Conservation (phyloP, 2,888 invertebrate genomes). For the Sarcophaga caerulescens region DNA sequence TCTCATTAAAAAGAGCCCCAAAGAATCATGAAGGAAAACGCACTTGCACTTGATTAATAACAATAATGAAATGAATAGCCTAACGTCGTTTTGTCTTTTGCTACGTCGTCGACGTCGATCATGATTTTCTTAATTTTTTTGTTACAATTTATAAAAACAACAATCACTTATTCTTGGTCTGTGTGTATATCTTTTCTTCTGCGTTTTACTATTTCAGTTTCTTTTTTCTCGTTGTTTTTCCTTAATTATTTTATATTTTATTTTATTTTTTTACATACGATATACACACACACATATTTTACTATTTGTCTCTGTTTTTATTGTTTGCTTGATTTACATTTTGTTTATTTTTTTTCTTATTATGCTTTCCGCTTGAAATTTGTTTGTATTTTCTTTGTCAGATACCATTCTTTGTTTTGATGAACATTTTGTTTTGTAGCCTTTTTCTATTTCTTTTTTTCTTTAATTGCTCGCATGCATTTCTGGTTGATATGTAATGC, state of each 20-base stretch:
- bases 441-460: background rate
- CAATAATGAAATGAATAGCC: constrained; percentile 5
- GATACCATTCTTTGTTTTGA: constrained; percentile 53
- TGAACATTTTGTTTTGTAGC: constrained; percentile 34
- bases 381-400: constrained; percentile 37
- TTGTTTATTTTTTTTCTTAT: constrained; percentile 34
- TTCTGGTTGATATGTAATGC: background rate
- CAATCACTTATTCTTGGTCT: background rate
- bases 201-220: background rate
- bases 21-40: constrained; percentile 26
- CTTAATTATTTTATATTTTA: constrained; percentile 31
- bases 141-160: constrained; percentile 6
- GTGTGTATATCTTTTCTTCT: constrained; percentile 1
- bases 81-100: constrained; percentile 11
- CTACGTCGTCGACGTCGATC: constrained; percentile 8
- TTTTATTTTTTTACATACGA: no score
- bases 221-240: constrained; percentile 10
- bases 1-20: constrained; percentile 23
- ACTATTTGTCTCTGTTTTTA: background rate
- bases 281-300: background rate
- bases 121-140: constrained; percentile 28
- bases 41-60: constrained; percentile 56
- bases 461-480: background rate
- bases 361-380: constrained; percentile 27
- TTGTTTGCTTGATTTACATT: constrained; percentile 27